These are phyloP conservation scores for Branchinecta lynchi DNA, from an alignment of 1,140 invertebrate genomes.

Conservation along the genomic window DNA sequence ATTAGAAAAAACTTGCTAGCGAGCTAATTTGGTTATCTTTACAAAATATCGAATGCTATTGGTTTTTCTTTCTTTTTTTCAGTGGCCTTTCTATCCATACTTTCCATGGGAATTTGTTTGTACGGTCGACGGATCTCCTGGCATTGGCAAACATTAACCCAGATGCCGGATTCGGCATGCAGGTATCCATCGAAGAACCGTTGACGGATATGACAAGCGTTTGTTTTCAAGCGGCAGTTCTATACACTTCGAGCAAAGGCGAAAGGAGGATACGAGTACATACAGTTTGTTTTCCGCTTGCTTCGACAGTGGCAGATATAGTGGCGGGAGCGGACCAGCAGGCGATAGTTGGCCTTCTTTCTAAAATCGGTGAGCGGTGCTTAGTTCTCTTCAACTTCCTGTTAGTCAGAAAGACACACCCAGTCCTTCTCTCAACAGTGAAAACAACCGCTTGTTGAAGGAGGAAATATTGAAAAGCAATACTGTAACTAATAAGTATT, in stretches of 20 bases:
- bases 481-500: no score
- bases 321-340: slow-evolving; percentile 86
- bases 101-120: slow-evolving; percentile 99
- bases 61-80: slow-evolving; percentile 23
- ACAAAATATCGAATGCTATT: no score
- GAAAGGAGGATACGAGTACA: slow-evolving; percentile 95
- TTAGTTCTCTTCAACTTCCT: not conserved
- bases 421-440: no score
- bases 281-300: slow-evolving; percentile 83
- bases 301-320: slow-evolving; percentile 63
- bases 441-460: no score
- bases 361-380: slow-evolving; percentile 70
- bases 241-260: slow-evolving; percentile 95
- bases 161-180: slow-evolving; percentile 95
- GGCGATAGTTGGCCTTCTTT: slow-evolving; percentile 74
- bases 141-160: slow-evolving; percentile 95
- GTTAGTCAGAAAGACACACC: no score
- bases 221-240: slow-evolving; percentile 92
- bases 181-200: slow-evolving; percentile 84
- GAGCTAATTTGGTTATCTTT: no score
- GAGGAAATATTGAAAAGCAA: no score
- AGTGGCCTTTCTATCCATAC: slow-evolving; percentile 84
- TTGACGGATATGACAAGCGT: slow-evolving; percentile 69
- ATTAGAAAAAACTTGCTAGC: no score
- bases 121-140: slow-evolving; percentile 88